Evolutionary conservation across 2,113 vertebrate species (phyloP).

Genomic region (Hiodon alosoides): DNA sequence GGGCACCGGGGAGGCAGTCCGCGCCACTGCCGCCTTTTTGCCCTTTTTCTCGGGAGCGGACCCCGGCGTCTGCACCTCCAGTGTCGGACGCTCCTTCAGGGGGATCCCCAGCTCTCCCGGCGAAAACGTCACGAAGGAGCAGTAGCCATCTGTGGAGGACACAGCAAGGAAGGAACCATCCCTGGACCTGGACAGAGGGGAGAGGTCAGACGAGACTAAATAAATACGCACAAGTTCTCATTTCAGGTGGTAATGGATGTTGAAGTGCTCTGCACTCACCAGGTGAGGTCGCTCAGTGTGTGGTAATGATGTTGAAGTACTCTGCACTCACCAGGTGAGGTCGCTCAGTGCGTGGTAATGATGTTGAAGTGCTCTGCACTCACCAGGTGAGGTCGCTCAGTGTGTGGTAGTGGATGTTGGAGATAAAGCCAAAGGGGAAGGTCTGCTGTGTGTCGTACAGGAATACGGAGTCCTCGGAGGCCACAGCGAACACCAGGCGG

Average conservation of each 20-base stretch:
- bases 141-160: slow-evolving; percentile 95
- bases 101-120: slow-evolving; percentile 79
- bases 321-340: no score
- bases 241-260: background rate
- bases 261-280: background rate
- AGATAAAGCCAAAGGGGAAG: slow-evolving; percentile 86
- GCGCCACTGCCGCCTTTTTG: slow-evolving; percentile 58
- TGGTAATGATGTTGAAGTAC: background rate
- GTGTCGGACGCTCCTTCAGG: slow-evolving; percentile 76
- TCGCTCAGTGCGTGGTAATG: background rate
- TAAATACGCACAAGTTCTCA: background rate
- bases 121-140: slow-evolving; percentile 89
- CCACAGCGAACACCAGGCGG: slow-evolving; percentile 90
- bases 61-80: slow-evolving; percentile 60
- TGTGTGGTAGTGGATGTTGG: slow-evolving; percentile 96
- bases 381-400: slow-evolving; percentile 94
- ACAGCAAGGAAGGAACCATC: slow-evolving; percentile 89
- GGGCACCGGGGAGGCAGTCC: slow-evolving; percentile 44
- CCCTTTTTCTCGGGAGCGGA: slow-evolving; percentile 73
- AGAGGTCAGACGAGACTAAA: background rate
- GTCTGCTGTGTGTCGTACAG: slow-evolving; percentile 91
- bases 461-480: slow-evolving; percentile 88
- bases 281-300: no score
- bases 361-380: slow-evolving; percentile 70
- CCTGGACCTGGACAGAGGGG: slow-evolving; percentile 68